Evolutionary conservation across 2,888 invertebrate species (phyloP), one percentile per base, ranked within the genome.

Genomic region (Sinotaia quadrata): DNA sequence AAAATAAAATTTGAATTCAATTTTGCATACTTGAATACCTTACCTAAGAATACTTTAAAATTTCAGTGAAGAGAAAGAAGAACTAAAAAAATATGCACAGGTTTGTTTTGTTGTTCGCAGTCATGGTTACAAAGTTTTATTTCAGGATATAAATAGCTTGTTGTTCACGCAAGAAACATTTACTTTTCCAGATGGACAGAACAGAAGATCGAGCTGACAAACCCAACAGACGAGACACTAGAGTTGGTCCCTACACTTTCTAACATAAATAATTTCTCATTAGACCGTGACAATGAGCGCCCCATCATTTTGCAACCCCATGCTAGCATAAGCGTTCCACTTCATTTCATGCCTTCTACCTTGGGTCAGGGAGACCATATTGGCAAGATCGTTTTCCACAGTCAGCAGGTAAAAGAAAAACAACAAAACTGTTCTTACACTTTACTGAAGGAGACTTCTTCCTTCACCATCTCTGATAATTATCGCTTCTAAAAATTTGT

Each of bases 291-390:
- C 67, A 83, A 83, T 63, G 84, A 84, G 51, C 73, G 81, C 31
- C 83, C 84, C 8, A 61, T 85, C 5, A 51, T 79, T 3, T 75
- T 87, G 31, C 70, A 71, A 27, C 82, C 87, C 5, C 75, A 79
- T 52, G 75, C 81, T 8, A 68, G 73, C 18, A 68, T 84, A 15
- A 78, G 80, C 61, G 78, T 88, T 5, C 81, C 84, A 0, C 69
- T 87, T n/a, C 82, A 80, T 61, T 88, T 88, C 78, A 87, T 86
- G 83, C 88, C 88, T 4, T 87, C 88, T 4, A 79, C 80, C 4
- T 79, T 88, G 3, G 87, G 87, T 12, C 76, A 76, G 18, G 84
- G 76, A 1, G 86, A 85, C 68, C 88, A 88, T 72, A 72, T 75
- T 15, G 80, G 85, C 15, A 81, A 79, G 58, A 79, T 88, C 49